Evolutionary conservation across 2,113 vertebrate species (phyloP), one percentile per base, ranked within the genome.

Genomic region (Xiphorhynchus elegans): DNA sequence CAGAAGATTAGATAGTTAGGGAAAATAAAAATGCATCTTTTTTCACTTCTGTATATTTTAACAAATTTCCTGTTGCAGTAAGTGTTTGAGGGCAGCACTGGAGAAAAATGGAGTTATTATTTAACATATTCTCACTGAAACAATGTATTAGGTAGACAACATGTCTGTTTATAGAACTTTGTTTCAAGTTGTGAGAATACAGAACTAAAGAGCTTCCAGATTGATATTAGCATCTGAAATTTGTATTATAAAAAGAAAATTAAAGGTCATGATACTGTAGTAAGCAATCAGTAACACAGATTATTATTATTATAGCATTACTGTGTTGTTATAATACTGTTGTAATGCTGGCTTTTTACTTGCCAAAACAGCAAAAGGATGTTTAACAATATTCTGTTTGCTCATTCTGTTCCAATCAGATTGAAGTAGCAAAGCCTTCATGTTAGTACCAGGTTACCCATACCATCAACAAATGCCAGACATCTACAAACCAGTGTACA

Each of bases 361-460:
- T 74, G 40, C 31, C 69, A 60, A 72, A 72, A 59, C 13, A 67
- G 15, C 31, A 40, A 56, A 81, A 85, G 42, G 25, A 13, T 44
- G 67, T 73, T 80, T 76, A 37, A 24, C 50, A 69, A 39, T 70
- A 75, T 39, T 44, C 24, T 69, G 20, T 20, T 50, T 64, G 33
- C 44, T 56, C 44, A 11, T 46, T 60, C 19, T 62, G 19, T 70
- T 88, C 33, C 33, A 55, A 6, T 24, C 25, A 24, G 40, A 52
- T 66, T 0, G 0, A 24, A 53, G 55, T 24, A 64, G 42, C 1
- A 2, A 55, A 26, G 21, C 16, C 42, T 80, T 87, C 25, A 4
- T 3, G 11, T 55, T 84, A 40, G 20, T 25, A 49, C 11, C 14
- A 33, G 31, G 17, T 59, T 46, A 64, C 33, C 55, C 35, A 20